Percentiles rank a stretch among this genome's conserved stretches.
These are phyloP conservation scores for Bellardia pandia DNA, from an alignment of 2,888 invertebrate species.

Conservation along the genomic window DNA sequence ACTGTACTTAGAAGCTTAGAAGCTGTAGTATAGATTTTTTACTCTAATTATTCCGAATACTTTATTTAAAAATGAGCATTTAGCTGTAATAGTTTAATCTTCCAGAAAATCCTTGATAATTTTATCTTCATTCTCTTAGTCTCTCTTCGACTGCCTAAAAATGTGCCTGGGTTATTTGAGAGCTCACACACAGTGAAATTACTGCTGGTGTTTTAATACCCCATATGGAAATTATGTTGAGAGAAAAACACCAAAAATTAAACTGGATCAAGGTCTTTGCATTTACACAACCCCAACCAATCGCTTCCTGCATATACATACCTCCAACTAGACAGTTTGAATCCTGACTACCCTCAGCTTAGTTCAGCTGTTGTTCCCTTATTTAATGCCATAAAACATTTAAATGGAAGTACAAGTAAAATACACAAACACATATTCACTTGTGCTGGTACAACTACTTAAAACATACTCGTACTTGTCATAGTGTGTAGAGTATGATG, in stretches of 20 bases:
- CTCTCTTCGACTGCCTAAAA: background rate
- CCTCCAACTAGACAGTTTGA: conserved; percentile 3
- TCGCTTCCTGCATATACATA: background rate
- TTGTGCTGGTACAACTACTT: conserved; percentile 17
- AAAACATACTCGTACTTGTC: conserved; percentile 39
- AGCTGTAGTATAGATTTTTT: too few relatives aligned
- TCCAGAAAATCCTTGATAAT: too few relatives aligned
- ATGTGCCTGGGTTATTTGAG: conserved; percentile 28
- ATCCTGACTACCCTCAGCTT: conserved; percentile 30
- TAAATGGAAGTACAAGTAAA: conserved; percentile 41
- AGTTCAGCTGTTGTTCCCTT: conserved; percentile 57
- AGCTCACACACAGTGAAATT: conserved; percentile 21
- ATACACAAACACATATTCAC: background rate
- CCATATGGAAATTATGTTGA: conserved; percentile 43
- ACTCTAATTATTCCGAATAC: too few relatives aligned
- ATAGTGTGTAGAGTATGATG: background rate
- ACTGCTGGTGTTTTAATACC: conserved; percentile 39
- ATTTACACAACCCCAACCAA: background rate
- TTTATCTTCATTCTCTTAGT: background rate
- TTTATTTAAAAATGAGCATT: too few relatives aligned
- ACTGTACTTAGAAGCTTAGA: too few relatives aligned
- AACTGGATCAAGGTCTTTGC: conserved; percentile 71
- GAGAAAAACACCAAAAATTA: conserved; percentile 48
- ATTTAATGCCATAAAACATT: conserved; percentile 60
- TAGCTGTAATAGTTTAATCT: too few relatives aligned